Percentiles rank a stretch among this genome's conserved stretches.
Evolutionary conservation across 2,113 vertebrate genomes (phyloP).

Genomic region (Petrocephalus zakoni): DNA sequence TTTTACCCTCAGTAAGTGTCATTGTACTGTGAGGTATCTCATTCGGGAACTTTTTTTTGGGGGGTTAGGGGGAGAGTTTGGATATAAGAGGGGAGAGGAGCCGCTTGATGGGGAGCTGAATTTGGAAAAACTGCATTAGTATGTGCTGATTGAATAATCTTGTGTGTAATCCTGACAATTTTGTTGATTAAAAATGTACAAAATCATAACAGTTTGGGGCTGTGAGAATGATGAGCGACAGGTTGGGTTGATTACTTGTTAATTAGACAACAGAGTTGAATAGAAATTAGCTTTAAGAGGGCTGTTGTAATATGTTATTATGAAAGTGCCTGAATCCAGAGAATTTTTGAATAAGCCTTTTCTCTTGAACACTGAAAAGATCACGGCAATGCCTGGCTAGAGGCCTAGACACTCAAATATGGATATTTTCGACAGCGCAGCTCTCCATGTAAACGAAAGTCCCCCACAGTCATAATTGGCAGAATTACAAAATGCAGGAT

Average conservation of each 20-base stretch:
- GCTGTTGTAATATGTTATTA: constrained; percentile 11
- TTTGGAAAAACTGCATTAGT: neutral
- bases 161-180: constrained; percentile 18
- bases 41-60: neutral
- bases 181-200: constrained; percentile 19
- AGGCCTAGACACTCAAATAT: neutral
- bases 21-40: neutral
- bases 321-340: neutral
- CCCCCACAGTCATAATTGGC: neutral
- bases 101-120: neutral
- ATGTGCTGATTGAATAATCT: constrained; percentile 17
- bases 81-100: neutral
- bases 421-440: neutral
- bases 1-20: neutral
- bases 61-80: neutral
- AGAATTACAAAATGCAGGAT: constrained; percentile 7
- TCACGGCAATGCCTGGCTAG: neutral
- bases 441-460: neutral
- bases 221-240: constrained; percentile 9
- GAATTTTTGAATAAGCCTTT: neutral
- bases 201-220: constrained; percentile 10
- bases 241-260: constrained; percentile 15
- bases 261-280: constrained; percentile 20
- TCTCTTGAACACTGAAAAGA: neutral
- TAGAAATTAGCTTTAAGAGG: constrained; percentile 10